phyloP scores from a whole-genome alignment of 2,888 invertebrate genomes.

The Drosophila conformis region DNA sequence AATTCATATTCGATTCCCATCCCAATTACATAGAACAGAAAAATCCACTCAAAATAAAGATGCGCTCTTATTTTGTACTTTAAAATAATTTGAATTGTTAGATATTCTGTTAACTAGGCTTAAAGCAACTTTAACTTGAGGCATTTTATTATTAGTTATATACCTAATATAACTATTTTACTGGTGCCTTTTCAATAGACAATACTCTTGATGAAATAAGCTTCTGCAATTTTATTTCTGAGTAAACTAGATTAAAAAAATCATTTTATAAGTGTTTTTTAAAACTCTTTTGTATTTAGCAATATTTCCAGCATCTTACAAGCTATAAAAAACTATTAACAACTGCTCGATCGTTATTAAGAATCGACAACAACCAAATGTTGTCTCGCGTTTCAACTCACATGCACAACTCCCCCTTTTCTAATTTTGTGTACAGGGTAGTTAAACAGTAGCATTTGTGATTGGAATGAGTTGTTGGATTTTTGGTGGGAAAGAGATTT shows the following conservation, averaged over 20 bases:
- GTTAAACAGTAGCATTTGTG: constrained; percentile 48
- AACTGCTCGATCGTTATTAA: neutral
- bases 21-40: constrained; percentile 30
- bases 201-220: neutral
- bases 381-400: neutral
- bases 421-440: constrained; percentile 19
- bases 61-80: neutral
- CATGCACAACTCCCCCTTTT: neutral
- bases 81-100: neutral
- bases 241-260: neutral
- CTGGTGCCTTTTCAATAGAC: neutral
- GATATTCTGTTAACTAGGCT: neutral
- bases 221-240: neutral
- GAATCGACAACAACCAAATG: neutral
- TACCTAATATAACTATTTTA: neutral
- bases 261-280: neutral
- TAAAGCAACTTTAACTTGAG: neutral
- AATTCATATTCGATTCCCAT: constrained; percentile 44
- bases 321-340: neutral
- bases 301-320: neutral
- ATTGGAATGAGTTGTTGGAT: constrained; percentile 42
- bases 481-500: constrained; percentile 66
- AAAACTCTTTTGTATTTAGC: neutral
- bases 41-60: neutral
- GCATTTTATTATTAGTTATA: neutral